phyloP scores from a whole-genome alignment of 2,113 vertebrate genomes.

The Turdus rufiventris region DNA sequence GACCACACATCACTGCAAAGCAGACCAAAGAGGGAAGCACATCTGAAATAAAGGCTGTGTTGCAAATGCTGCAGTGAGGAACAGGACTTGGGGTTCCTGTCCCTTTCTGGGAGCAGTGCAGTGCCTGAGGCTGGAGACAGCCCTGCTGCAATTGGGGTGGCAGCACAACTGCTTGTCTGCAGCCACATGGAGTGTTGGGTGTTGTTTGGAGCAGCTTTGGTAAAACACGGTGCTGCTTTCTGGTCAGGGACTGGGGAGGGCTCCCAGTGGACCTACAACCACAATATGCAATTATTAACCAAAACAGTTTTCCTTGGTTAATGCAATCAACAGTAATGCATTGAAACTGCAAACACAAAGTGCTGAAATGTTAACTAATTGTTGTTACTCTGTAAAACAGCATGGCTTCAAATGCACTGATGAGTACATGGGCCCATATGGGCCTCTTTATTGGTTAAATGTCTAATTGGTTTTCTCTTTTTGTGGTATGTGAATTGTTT shows the following conservation, averaged over 20 bases:
- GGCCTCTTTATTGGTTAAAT: not conserved
- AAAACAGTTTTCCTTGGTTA: not conserved
- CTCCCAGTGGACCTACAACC: not conserved
- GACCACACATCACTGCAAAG: not conserved
- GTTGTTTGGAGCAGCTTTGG: not conserved
- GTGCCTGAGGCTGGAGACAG: not conserved
- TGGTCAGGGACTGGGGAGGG: not conserved
- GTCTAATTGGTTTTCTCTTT: not conserved
- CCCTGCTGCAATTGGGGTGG: fast-evolving
- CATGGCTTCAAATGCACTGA: not conserved
- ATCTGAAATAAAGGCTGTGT: not conserved
- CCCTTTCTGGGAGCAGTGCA: not conserved
- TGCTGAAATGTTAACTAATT: not conserved
- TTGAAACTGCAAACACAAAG: not conserved
- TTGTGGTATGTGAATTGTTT: not conserved
- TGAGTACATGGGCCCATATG: not conserved
- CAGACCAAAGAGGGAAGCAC: not conserved
- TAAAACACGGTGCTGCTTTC: not conserved
- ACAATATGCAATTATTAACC: not conserved
- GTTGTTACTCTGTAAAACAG: not conserved
- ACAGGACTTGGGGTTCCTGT: fast-evolving
- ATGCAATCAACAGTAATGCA: not conserved
- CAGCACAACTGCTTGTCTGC: fast-evolving
- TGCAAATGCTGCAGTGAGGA: not conserved
- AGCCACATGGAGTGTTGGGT: fast-evolving